Base-by-base conservation (phyloP, 2,113 vertebrate species). In the Hipposideros armiger region DNA sequence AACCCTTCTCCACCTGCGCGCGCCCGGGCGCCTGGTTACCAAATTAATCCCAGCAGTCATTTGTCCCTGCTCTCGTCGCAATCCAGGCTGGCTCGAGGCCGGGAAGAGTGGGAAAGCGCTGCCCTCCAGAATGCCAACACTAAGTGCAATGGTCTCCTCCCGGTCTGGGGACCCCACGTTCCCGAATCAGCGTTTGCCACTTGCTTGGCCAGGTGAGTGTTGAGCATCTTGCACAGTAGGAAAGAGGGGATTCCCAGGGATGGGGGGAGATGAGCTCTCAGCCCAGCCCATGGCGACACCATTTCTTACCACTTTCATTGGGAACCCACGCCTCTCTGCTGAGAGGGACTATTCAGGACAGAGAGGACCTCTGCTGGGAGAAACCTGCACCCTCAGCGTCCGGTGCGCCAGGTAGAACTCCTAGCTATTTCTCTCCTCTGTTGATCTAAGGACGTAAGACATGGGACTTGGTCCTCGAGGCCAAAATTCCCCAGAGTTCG, bases 111-210 rank as follows among this genome's bases (percentile, higher is more conserved):
- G 99, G 99, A 99, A 76, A 99, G 99, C 13, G 99, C 99, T 0
- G 99, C 99, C 95, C 99, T 99, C 52, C 99, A 99, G 83, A 99
- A 99, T 0, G 99, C 99, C 98, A 99, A 99, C 99, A 99, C 99
- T n/a, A 99, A 99, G 98, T 99, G 99, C 98, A 99, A 99, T 24
- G 99, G 99, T 47, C 99, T 99, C 95, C 99, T 99, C 97, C 99
- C 99, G 0, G 99, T 99, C 92, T 99, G 99, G 99, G 99, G 99
- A 20, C 99, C 99, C 15, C 99, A 99, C 0, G 99, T 99, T 85
- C 99, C 99, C n/a, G 99, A 99, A 97, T 99, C 99, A 7, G 99
- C 99, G 47, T 99, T 99, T 84, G 99, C 99, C 88, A 99, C 99
- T 52, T 99, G 99, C 96, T 98, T 99, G 98, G 99, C 99, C 80